Conservation (phyloP, 2,113 vertebrate genomes). For the Scomber colias region DNA sequence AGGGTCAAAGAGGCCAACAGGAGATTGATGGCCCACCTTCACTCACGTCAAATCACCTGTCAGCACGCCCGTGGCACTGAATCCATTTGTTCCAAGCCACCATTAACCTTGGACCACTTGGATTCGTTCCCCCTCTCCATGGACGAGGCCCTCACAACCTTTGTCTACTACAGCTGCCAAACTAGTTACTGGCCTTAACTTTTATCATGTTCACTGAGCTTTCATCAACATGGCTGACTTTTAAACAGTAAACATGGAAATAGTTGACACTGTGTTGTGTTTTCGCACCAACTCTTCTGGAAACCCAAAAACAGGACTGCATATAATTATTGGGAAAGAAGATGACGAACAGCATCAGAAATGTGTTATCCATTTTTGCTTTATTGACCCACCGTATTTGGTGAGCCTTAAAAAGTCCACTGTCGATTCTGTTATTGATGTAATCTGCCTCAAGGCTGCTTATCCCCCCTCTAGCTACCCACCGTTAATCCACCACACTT, state of each 20-base stretch:
- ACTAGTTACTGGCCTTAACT: constrained; percentile 73
- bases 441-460: not conserved
- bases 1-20: constrained; percentile 72
- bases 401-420: constrained; percentile 18
- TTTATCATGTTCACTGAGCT: constrained; percentile 63
- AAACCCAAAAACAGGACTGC: not conserved
- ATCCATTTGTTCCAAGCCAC: constrained; percentile 84
- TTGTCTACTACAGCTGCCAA: constrained; percentile 75
- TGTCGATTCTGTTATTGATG: constrained; percentile 35
- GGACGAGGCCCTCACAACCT: constrained; percentile 72
- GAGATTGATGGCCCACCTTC: constrained; percentile 84
- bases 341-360: constrained; percentile 1
- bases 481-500: not conserved
- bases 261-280: not conserved
- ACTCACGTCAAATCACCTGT: constrained; percentile 86
- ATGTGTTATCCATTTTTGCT: constrained; percentile 16
- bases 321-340: constrained; percentile 3
- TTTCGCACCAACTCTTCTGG: constrained; percentile 10
- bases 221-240: constrained; percentile 43
- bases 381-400: constrained; percentile 47
- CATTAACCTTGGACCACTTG: constrained; percentile 88
- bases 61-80: constrained; percentile 82
- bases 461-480: not conserved
- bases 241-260: constrained; percentile 48
- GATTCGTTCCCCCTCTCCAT: constrained; percentile 79